Percentiles rank a stretch among this genome's conserved stretches.
phyloP scores from a whole-genome alignment of 2,113 vertebrate species.

The Uropsilus gracilis region DNA sequence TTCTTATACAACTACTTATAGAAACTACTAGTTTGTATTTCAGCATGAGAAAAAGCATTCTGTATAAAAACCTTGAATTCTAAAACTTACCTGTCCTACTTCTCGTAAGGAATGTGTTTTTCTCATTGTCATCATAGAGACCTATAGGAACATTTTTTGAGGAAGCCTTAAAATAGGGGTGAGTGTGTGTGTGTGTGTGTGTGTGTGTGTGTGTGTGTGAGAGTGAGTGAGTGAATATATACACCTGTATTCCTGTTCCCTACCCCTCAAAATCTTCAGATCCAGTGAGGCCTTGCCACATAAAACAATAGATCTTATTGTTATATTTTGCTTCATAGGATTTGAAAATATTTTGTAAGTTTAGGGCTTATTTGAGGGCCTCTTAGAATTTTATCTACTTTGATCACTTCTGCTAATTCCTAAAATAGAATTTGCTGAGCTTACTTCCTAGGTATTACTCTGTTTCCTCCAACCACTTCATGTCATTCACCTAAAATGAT shows the following conservation, averaged over 20 bases:
- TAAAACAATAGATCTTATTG: neutral
- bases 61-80: neutral
- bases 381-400: conserved; percentile 20
- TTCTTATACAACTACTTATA: neutral
- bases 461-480: neutral
- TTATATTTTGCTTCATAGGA: neutral
- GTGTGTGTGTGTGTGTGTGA: neutral
- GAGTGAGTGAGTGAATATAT: neutral
- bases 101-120: neutral
- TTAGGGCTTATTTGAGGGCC: conserved; percentile 6
- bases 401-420: neutral
- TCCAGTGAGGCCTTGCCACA: neutral
- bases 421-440: neutral
- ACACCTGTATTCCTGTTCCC: too few relatives aligned
- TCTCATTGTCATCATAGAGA: neutral
- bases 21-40: neutral
- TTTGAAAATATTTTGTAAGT: neutral
- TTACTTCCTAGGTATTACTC: neutral
- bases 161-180: neutral
- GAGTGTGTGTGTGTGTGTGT: neutral
- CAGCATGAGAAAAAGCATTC: neutral
- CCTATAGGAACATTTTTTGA: neutral
- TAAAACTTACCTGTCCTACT: neutral
- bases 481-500: neutral
- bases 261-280: neutral